phyloP scores from a whole-genome alignment of 2,797 vertebrate species.

The Bradypodion pumilum region DNA sequence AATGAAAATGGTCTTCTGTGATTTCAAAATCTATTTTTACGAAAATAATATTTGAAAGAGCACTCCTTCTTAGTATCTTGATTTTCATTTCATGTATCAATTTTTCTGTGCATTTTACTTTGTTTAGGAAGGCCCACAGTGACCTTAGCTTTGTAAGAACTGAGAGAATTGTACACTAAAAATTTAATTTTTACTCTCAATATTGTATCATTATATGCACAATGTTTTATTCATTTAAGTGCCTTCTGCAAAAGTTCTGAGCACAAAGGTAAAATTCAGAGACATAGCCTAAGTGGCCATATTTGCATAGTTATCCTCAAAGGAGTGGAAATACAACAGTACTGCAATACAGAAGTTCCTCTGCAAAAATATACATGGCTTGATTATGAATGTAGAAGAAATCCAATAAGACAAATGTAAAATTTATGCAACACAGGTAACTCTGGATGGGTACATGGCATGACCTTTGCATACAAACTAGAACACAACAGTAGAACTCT shows the following conservation, averaged over 20 bases:
- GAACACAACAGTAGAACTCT: neutral
- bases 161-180: neutral
- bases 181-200: too few species aligned
- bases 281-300: neutral
- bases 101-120: neutral
- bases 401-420: neutral
- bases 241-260: neutral
- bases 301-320: constrained; percentile 7
- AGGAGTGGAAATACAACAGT: neutral
- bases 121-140: neutral
- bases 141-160: neutral
- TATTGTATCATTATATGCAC: constrained; percentile 23
- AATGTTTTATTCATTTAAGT: constrained; percentile 23
- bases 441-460: neutral
- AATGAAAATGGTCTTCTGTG: too few species aligned
- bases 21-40: neutral
- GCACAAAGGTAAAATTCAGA: constrained; percentile 5
- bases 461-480: neutral
- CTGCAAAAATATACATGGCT: neutral
- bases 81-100: neutral
- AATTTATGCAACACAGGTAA: neutral
- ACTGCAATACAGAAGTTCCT: neutral
- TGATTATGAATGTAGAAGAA: neutral
- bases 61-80: neutral
- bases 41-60: neutral